Evolutionary conservation across 1,140 invertebrate genomes (phyloP).

Genomic region (Philaenus spumarius): DNA sequence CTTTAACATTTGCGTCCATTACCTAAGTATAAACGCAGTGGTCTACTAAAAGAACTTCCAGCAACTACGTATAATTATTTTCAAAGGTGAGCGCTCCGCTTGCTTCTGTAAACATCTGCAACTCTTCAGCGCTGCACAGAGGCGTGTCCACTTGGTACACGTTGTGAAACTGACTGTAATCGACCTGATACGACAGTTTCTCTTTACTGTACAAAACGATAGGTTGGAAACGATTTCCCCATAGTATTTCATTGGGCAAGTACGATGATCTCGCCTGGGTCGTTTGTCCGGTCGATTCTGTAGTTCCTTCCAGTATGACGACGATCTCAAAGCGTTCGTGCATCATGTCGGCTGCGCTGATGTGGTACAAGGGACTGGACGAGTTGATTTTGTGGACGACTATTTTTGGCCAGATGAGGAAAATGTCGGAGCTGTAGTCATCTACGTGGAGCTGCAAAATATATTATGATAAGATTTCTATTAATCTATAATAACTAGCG

Average conservation of each 20-base stretch:
- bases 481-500: too few relatives aligned
- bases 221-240: constrained; percentile 88
- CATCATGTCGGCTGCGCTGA: constrained; percentile 81
- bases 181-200: constrained; percentile 86
- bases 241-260: constrained; percentile 85
- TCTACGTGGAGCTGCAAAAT: constrained; percentile 57
- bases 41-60: too few relatives aligned
- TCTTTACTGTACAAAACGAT: constrained; percentile 89
- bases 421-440: constrained; percentile 72
- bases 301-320: constrained; percentile 91
- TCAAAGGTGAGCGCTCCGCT: neutral
- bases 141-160: constrained; percentile 78
- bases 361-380: constrained; percentile 73
- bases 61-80: too few relatives aligned
- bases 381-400: constrained; percentile 76
- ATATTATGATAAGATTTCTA: too few relatives aligned
- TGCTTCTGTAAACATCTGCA: constrained; percentile 51
- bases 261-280: constrained; percentile 88
- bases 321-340: constrained; percentile 93
- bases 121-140: constrained; percentile 78
- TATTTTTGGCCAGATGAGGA: constrained; percentile 93
- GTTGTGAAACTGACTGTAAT: constrained; percentile 88
- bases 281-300: constrained; percentile 85
- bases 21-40: too few relatives aligned
- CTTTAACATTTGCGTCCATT: too few relatives aligned